Evolutionary conservation across 2,113 vertebrate species (phyloP).

Genomic region (Centrocercus urophasianus): DNA sequence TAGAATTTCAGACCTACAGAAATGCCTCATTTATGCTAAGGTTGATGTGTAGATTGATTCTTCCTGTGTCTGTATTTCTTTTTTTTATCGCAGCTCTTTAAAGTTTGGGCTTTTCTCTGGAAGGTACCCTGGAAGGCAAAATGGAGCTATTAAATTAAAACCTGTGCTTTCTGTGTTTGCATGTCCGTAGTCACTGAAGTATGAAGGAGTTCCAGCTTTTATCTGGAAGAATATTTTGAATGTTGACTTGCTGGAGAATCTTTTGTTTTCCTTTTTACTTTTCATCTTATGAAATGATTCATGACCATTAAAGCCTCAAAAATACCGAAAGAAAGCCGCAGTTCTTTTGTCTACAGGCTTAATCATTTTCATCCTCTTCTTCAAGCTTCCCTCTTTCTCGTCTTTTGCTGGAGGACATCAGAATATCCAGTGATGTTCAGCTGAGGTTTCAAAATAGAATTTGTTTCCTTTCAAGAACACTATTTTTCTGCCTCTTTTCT

Average conservation of each 20-base stretch:
- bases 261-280: constrained; percentile 65
- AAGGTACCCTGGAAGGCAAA: background rate
- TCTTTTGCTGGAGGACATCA: constrained; percentile 65
- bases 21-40: background rate
- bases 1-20: background rate
- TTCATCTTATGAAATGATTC: constrained; percentile 68
- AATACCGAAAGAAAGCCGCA: constrained; percentile 64
- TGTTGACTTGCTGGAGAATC: constrained; percentile 59
- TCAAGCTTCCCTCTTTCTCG: constrained; percentile 34
- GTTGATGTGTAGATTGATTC: background rate
- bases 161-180: constrained; percentile 16
- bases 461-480: constrained; percentile 38
- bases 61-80: background rate
- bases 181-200: background rate
- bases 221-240: constrained; percentile 51
- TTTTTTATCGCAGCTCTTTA: background rate
- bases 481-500: background rate
- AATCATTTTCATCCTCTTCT: constrained; percentile 68
- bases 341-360: constrained; percentile 62
- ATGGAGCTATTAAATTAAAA: constrained; percentile 4
- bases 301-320: constrained; percentile 65
- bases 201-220: constrained; percentile 38
- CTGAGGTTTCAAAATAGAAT: constrained; percentile 31
- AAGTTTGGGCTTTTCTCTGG: background rate
- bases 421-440: constrained; percentile 36